These are phyloP conservation scores for Protomyctophum bolini DNA, from an alignment of 2,113 vertebrate genomes.

Conservation along the genomic window DNA sequence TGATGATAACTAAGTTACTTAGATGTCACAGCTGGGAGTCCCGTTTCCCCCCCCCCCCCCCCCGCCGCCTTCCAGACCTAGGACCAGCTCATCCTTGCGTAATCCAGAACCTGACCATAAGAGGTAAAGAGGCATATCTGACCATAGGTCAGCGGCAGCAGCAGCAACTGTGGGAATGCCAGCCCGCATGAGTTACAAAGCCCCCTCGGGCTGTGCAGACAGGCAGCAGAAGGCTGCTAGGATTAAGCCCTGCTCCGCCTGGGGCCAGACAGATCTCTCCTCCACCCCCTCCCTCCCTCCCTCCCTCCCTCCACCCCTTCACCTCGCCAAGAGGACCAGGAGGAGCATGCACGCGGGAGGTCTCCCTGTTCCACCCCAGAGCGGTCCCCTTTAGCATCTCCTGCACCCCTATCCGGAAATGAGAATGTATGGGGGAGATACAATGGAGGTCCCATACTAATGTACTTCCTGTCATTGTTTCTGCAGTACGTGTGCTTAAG, in stretches of 20 bases:
- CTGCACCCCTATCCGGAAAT: slow-evolving; percentile 54
- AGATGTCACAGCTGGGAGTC: slow-evolving; percentile 20
- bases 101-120: not conserved
- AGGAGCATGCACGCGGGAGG: slow-evolving; percentile 14
- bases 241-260: slow-evolving; percentile 63
- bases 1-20: slow-evolving; percentile 44
- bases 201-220: slow-evolving; percentile 20
- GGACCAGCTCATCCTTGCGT: slow-evolving; percentile 36
- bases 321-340: slow-evolving; percentile 5
- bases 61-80: slow-evolving; percentile 28
- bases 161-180: slow-evolving; percentile 10
- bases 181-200: slow-evolving; percentile 1
- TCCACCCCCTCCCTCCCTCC: too few relatives aligned
- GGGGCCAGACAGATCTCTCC: slow-evolving; percentile 47
- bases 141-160: slow-evolving; percentile 39
- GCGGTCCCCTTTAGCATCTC: not conserved
- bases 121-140: slow-evolving; percentile 23
- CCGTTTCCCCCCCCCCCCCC: too few relatives aligned
- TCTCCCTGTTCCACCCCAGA: slow-evolving; percentile 7
- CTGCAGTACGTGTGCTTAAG: slow-evolving; percentile 5
- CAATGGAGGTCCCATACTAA: slow-evolving; percentile 62
- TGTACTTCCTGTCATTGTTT: slow-evolving; percentile 76
- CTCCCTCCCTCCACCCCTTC: not conserved
- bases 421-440: slow-evolving; percentile 61
- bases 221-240: slow-evolving; percentile 66